phyloP scores from a whole-genome alignment of 2,888 invertebrate genomes.

The Epistrophe eligans region DNA sequence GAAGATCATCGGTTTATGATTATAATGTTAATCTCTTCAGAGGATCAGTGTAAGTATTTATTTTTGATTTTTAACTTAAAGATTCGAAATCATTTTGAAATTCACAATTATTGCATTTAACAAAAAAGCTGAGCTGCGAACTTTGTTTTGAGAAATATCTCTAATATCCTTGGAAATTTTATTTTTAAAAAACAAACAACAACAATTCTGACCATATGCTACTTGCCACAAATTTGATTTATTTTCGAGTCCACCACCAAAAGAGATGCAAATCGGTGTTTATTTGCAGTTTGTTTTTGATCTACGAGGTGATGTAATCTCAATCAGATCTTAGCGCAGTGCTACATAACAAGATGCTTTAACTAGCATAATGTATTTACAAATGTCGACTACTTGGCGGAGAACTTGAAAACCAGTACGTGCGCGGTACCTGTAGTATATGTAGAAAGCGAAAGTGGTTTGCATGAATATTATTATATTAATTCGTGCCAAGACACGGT shows the following conservation, averaged over 20 bases:
- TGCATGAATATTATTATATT: conserved; percentile 52
- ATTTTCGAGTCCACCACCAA: conserved; percentile 23
- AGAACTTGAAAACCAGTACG: conserved; percentile 58
- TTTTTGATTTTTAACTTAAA: not conserved
- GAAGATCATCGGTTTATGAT: conserved; percentile 92
- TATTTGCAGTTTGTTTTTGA: conserved; percentile 41
- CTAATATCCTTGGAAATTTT: too few relatives aligned
- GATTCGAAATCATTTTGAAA: not conserved
- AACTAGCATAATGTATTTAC: conserved; percentile 20
- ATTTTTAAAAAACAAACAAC: not conserved
- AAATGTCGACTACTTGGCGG: conserved; percentile 52
- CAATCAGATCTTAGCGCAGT: conserved; percentile 54
- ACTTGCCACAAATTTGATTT: conserved; percentile 17
- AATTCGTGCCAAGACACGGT: conserved; percentile 58
- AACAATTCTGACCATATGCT: conserved; percentile 38
- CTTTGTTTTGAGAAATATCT: not conserved
- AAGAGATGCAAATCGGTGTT: conserved; percentile 49
- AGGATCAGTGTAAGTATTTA: conserved; percentile 90
- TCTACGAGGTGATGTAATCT: conserved; percentile 68
- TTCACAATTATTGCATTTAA: not conserved
- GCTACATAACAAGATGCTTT: conserved; percentile 61
- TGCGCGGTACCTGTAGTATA: not conserved
- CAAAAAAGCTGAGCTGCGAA: conserved; percentile 13
- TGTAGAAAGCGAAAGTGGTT: conserved; percentile 60
- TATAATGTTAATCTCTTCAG: conserved; percentile 93